Base-by-base conservation (phyloP, 2,113 vertebrate species). In the Boulengeromyrus knoepffleri region DNA sequence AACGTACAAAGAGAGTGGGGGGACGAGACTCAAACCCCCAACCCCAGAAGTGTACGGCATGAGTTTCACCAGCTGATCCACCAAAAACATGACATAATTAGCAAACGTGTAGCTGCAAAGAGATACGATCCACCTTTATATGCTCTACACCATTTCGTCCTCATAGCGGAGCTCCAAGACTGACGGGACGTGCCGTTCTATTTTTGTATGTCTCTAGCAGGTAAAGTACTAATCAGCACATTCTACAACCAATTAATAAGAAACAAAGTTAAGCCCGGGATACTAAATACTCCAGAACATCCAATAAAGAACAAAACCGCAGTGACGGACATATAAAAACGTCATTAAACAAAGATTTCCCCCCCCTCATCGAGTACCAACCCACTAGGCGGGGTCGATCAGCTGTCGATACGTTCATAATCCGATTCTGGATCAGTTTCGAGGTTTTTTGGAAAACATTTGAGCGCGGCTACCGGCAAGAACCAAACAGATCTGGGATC, bases 301-400 rank as follows among this genome's bases (percentile, higher is more conserved):
- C 86, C 56, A n/a, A 77, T n/a, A 5, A 24, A 17, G n/a, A 3
- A 1, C 19, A 0, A 10, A 3, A 21, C 0, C 87, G 90, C 21
- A 15, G 53, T 87, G 36, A 88, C n/a, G 74, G 62, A 87, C 49
- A 19, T 19, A 47, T 86, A 3, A 36, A 47, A 47, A 47, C 17
- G 3, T 85, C 58, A 87, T 36, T 90, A 56, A 83, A 62, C 53
- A 6, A n/a, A 24, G n/a, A 2, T 47, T 58, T 39, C 42, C 77
- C 39, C 88, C 3, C 39, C 88, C 3, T n/a, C 46, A 0, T 27
- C n/a, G 24, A 89, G 47, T 24, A 36, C 62, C 89, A 52, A 31
- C 89, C 89, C 89, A 87, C 36, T 88, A 53, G 89, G 89, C 89
- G 89, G 89, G 89, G 85, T 87, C 85, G 85, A 66, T 77, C 49